Evolutionary conservation across 2,888 invertebrate species (phyloP), one percentile per base, ranked within the genome.

Genomic region (Anagyrus pseudococci): DNA sequence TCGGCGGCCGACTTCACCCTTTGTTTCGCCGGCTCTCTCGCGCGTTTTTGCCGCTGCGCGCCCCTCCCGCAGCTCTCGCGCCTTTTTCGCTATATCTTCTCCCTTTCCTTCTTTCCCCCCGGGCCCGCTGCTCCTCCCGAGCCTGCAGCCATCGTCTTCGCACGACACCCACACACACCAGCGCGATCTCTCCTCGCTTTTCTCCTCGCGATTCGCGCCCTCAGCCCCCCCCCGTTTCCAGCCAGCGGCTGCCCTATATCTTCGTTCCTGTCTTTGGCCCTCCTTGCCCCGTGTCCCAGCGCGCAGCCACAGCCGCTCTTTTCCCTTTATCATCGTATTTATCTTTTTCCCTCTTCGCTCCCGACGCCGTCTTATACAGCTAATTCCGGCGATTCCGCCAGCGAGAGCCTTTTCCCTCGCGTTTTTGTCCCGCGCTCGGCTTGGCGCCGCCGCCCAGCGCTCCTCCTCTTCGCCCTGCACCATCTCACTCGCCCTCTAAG

Each of bases 241-340:
- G 15, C 33, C 15, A 10, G 2, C 33, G 8, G 33, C 33, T 8
- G 8, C 55, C 40, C 55, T 58, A 59, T 64, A 60, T 56, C 66
- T 53, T 54, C 54, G 62, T 66, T 66, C 62, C 64, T 64, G 58
- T 58, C 63, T 55, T 47, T 46, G 17, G 40, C 33, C 56, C 19
- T 37, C 48, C 53, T 17, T 49, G 22, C 22, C 47, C 25, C 58
- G 25, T 58, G 46, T 40, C 54, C 64, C 40, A 44, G 56, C 52
- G 58, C 55, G 48, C 58, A 52, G 53, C 64, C 22, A 13, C 49
- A n/a, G 33, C 19, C 23, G 15, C 43, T 20, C 49, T 49, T 48
- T 57, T 58, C 44, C 54, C 48, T 57, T 61, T 54, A 46, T 62
- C 58, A 23, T 59, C 50, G 44, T 59, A 50, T 58, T 64, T 64